Base-by-base conservation (phyloP, 2,113 vertebrate species). In the Maccullochella peelii region DNA sequence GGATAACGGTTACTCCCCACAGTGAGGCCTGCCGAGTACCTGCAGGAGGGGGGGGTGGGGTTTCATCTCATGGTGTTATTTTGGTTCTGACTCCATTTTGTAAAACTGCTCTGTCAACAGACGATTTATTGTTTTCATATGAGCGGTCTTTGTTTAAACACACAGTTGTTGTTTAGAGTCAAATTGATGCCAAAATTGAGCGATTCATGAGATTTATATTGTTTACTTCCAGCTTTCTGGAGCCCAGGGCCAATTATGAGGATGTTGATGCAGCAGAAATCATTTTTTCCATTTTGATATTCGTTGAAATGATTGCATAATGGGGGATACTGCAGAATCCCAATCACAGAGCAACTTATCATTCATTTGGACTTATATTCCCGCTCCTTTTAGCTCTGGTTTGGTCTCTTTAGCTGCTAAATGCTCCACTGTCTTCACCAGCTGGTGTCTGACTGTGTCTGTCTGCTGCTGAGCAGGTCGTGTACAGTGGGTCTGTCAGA, bases 81-180 rank as follows among this genome's bases (percentile, higher is more conserved):
- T 58, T 36, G 50, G 7, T 57, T 23, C 47, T 6, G 47, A 74
- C 72, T 59, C 42, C 58, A 44, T 47, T 47, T 38, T 71, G 68
- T 15, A 38, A 38, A 54, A 20, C 38, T 57, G 3, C 15, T 27
- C 57, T 18, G 57, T 50, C 66, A 15, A 38, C 30, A 63, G 9
- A 75, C 27, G 5, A 33, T 38, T 15, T 70, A 55, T 50, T 59
- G 27, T 59, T 61, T 70, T 59, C 54, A 49, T 69, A 16, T 69
- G 9, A 10, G 40, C 2, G 6, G 14, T 6, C 4, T 33, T 21
- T 62, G 14, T 70, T 52, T 70, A 38, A 6, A 9, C 14, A 16
- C 65, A 58, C 15, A 33, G 55, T 20, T 58, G n/a, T 49, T 52
- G 55, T 61, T 70, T 50, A 30, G 16, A 4, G 55, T 62, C 55